phyloP scores from a whole-genome alignment of 2,888 invertebrate genomes.

The Balanococcus diminutus region DNA sequence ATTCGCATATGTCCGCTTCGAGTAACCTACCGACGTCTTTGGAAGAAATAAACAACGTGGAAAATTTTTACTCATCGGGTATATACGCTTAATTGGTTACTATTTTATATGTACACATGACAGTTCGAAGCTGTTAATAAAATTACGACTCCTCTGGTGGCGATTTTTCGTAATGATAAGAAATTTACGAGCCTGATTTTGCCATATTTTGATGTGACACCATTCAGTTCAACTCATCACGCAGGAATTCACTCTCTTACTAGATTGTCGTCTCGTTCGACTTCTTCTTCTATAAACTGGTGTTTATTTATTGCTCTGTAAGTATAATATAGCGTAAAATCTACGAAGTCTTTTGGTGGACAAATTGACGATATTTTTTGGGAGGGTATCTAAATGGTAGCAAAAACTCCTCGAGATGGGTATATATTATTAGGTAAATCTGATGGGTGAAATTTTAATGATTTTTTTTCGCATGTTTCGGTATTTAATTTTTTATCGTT shows the following conservation, averaged over 20 bases:
- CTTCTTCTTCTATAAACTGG: background rate
- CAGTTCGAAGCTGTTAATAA: slow-evolving; percentile 13
- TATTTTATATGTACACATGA: background rate
- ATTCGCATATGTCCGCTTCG: too few relatives aligned
- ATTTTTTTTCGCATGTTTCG: too few relatives aligned
- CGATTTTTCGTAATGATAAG: slow-evolving; percentile 33
- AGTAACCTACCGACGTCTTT: too few relatives aligned
- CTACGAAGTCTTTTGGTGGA: background rate
- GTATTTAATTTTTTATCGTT: too few relatives aligned
- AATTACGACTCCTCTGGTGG: slow-evolving; percentile 9
- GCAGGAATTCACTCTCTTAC: background rate
- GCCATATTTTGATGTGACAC: slow-evolving; percentile 33
- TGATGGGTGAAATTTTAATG: too few relatives aligned
- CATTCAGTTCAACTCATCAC: slow-evolving; percentile 30
- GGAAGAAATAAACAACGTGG: slow-evolving; percentile 2
- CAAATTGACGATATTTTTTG: background rate
- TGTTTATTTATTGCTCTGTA: background rate
- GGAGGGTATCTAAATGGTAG: background rate
- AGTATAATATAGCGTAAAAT: too few relatives aligned
- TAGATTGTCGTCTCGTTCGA: background rate
- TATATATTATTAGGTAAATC: too few relatives aligned
- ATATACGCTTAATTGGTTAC: slow-evolving; percentile 28
- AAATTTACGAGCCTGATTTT: slow-evolving; percentile 4
- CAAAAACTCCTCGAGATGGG: background rate
- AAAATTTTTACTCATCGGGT: slow-evolving; percentile 21